Conservation (phyloP, 2,797 vertebrate species). For the Takifugu rubripes region DNA sequence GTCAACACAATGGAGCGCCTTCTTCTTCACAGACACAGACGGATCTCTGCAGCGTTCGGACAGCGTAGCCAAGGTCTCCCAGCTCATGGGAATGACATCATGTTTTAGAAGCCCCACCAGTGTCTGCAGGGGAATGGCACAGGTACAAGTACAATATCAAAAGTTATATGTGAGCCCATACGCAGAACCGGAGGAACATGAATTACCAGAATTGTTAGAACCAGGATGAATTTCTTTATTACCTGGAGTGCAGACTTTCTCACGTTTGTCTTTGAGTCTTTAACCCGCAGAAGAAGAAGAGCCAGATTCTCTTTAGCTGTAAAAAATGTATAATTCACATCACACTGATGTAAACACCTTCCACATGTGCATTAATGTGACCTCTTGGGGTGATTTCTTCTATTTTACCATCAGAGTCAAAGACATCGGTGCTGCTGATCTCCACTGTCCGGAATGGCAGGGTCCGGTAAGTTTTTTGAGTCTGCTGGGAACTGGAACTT, state of each 20-base stretch:
- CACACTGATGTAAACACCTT: background rate
- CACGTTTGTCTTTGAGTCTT: slow-evolving; percentile 84
- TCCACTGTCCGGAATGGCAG: slow-evolving; percentile 76
- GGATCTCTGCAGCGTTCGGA: slow-evolving; percentile 88
- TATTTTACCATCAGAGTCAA: slow-evolving; percentile 67
- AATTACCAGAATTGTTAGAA: background rate
- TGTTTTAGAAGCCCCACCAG: slow-evolving; percentile 84
- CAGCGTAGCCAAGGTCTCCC: slow-evolving; percentile 77
- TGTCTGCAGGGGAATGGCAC: slow-evolving; percentile 68
- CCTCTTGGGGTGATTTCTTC: background rate
- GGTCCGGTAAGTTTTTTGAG: slow-evolving; percentile 62
- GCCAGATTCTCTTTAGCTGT: slow-evolving; percentile 80
- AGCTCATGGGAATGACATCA: slow-evolving; percentile 60
- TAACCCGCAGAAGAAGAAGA: slow-evolving; percentile 77
- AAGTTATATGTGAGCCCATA: background rate
- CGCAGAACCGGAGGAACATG: background rate
- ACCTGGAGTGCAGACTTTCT: slow-evolving; percentile 94
- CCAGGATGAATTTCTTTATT: background rate
- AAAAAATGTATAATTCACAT: background rate
- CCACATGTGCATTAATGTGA: background rate
- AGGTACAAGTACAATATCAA: slow-evolving; percentile 6
- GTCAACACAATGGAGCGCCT: slow-evolving; percentile 85
- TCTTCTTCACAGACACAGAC: slow-evolving; percentile 88
- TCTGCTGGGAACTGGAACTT: slow-evolving; percentile 25
- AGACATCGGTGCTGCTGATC: slow-evolving; percentile 50